Conservation (phyloP, 1,140 invertebrate species). For the Bombus waltoni region DNA sequence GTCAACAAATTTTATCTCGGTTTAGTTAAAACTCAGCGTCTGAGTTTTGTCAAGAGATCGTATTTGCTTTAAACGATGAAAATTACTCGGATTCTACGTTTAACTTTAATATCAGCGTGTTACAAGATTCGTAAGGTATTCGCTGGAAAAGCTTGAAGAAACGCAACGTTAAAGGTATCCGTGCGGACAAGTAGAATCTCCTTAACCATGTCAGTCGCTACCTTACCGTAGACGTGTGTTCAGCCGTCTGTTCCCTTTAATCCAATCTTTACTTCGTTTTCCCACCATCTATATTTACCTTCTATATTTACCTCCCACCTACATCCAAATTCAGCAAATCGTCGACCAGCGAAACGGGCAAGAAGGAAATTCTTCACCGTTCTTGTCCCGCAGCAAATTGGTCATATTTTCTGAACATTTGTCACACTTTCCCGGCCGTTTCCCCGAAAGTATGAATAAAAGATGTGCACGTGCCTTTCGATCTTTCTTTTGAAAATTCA, state of each 20-base stretch:
- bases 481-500: background rate
- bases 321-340: background rate
- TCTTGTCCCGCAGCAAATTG: background rate
- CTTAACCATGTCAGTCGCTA: background rate
- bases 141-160: background rate
- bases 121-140: background rate
- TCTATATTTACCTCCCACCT: slow-evolving; percentile 10
- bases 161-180: background rate
- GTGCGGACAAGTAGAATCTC: background rate
- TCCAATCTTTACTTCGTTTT: background rate
- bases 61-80: background rate
- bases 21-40: too few species aligned
- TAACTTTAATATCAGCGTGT: background rate
- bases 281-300: background rate
- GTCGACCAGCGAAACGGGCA: background rate
- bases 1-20: too few species aligned
- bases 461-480: background rate
- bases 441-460: slow-evolving; percentile 9
- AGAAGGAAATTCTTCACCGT: background rate
- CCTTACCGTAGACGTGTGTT: background rate
- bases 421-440: background rate
- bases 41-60: too few species aligned
- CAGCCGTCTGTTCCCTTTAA: background rate
- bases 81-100: background rate
- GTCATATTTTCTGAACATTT: background rate